Evolutionary conservation across 2,888 invertebrate genomes (phyloP), one percentile per base, ranked within the genome.

Genomic region (Apocheima hispidaria): DNA sequence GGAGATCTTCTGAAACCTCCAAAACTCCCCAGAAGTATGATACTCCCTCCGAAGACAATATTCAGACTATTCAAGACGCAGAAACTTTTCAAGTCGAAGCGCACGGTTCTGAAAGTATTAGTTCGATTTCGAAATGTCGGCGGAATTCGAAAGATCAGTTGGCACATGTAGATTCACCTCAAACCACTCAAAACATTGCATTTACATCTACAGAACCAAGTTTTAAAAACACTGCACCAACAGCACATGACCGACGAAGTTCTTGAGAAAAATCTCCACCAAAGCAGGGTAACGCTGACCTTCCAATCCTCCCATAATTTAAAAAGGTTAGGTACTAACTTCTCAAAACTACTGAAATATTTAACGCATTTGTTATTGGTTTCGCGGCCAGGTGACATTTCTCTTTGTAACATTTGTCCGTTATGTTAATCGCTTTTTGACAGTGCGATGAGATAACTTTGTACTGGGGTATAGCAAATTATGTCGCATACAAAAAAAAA

Each of bases 71-170:
- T 26, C 26, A 26, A 4, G 9, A n/a, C n/a, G n/a, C n/a, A n/a
- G n/a, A 38, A 26, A 26, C 16, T 16, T 21, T 23, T 33, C 20
- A 18, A 10, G 9, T 2, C 3, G 33, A 21, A 21, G 21, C 1
- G 5, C 10, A 4, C 5, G 4, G 2, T 21, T 23, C 14, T 6
- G 9, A 38, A 16, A 7, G 12, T n/a, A n/a, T n/a, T 12, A 28
- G 44, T 12, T 4, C 20, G 20, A 9, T 36, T 48, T 16, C 23
- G 23, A 36, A 18, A 18, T 28, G 18, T 20, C 40, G 12, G 4
- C 16, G 30, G n/a, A 30, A 26, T 51, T 51, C 38, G 3, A 40
- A 51, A 30, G 40, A 14, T 21, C 21, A 28, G 18, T 28, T 30
- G 1, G n/a, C n/a, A n/a, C n/a, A n/a, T n/a, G n/a, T n/a, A n/a